Evolutionary conservation across 1,140 invertebrate genomes (phyloP), one percentile per base, ranked within the genome.

Genomic region (Rhopalosiphum maidis): DNA sequence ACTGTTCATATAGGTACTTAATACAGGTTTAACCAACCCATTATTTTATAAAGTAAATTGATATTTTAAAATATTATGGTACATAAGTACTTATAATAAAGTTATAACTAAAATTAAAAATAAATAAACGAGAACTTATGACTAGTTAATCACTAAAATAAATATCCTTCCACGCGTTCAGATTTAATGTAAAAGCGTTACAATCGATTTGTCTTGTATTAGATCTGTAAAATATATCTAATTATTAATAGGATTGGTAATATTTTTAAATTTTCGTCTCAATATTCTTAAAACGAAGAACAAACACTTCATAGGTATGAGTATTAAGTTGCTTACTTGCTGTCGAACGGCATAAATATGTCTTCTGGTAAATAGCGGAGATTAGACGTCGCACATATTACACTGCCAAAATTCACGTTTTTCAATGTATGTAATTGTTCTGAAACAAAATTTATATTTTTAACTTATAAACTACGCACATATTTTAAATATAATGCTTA

Each of bases 391-490:
- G 89, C 51, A 6, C 89, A 90, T 41, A 90, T 43, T 30, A 90
- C 23, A 23, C n/a, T 35, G 48, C 89, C 54, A 2, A 90, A 90
- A 68, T 48, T 43, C 11, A 90, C 23, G 21, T 41, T 90, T 60
- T 90, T 90, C 23, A 90, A 21, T 30, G 7, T 68, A 30, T 77
- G 8, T 90, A 90, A n/a, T 68, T 90, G 89, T n/a, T 41, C 89
- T 90, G 51, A 43, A 54, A 51, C 35, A 30, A 15, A 48, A 48
- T 6, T 9, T 55, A 55, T 25, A 55, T 55, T 9, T 55, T 55
- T 25, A 55, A 55, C 55, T 25, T 55, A 25, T 55, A 9, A 25
- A 55, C 55, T 9, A 25, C 1, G 55, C 23, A 25, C 9, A 25
- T 18, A 7, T 25, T 0, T 55, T 9, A 25, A 55, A 25, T 55